Percentiles rank a stretch among this genome's conserved stretches.
These are phyloP conservation scores for Hyppa rectilinea DNA, from an alignment of 2,888 invertebrate genomes.

Conservation along the genomic window DNA sequence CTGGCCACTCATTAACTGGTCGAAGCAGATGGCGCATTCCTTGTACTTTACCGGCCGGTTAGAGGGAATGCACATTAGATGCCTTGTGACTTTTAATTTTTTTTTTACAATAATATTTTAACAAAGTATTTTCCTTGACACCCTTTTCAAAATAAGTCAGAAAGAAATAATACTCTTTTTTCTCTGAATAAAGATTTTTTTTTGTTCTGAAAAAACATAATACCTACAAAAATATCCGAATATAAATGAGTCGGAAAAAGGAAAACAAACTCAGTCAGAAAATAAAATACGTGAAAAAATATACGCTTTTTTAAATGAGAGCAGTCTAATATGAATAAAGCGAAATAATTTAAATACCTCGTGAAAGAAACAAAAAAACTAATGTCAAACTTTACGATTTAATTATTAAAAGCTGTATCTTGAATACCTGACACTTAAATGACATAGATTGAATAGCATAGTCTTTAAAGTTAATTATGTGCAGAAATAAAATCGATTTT, in stretches of 20 bases:
- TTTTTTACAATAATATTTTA: not conserved
- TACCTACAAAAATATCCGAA: not conserved
- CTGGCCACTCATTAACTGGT: constrained; percentile 63
- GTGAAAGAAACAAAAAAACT: not conserved
- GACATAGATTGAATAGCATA: constrained; percentile 54
- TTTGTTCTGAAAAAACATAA: no score
- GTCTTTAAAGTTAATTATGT: constrained; percentile 45
- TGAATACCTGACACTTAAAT: constrained; percentile 26
- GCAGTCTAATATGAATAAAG: not conserved
- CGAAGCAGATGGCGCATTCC: constrained; percentile 55
- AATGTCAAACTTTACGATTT: constrained; percentile 13
- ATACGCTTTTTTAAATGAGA: not conserved
- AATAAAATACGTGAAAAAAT: no score
- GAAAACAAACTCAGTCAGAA: rapidly evolving
- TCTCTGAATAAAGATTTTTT: no score
- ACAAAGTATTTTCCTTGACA: not conserved
- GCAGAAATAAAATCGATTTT: constrained; percentile 57
- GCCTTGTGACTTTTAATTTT: not conserved
- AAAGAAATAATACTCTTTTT: not conserved
- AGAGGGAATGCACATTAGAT: constrained; percentile 53
- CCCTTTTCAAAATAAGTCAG: not conserved
- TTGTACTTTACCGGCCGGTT: constrained; percentile 60
- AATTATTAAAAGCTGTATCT: constrained; percentile 17
- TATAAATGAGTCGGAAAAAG: not conserved
- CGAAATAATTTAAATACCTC: not conserved